Percentiles rank a stretch among this genome's conserved stretches.
phyloP scores from a whole-genome alignment of 2,888 invertebrate genomes.

The Deroplatys truncata region DNA sequence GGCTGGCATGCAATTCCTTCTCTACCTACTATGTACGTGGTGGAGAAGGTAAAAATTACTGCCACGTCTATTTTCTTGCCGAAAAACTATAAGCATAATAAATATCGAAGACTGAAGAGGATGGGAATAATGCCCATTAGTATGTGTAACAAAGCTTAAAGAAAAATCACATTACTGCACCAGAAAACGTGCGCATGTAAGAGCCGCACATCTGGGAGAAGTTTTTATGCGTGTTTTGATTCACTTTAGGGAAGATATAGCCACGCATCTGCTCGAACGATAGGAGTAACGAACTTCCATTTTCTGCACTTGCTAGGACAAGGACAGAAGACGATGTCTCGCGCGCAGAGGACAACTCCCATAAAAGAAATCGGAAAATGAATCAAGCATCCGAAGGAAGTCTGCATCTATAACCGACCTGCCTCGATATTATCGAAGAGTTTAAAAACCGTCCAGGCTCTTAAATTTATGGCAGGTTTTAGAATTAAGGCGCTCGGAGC shows the following conservation, averaged over 20 bases:
- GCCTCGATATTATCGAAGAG: slow-evolving; percentile 10
- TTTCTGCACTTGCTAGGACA: background rate
- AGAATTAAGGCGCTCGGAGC: background rate
- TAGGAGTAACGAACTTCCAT: background rate
- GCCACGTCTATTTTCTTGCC: too few relatives aligned
- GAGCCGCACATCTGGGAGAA: background rate
- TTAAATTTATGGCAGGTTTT: slow-evolving; percentile 18
- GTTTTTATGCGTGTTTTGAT: background rate
- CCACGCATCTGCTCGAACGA: background rate
- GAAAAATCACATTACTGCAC: too few relatives aligned
- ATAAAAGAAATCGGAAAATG: background rate
- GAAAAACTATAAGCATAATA: too few relatives aligned
- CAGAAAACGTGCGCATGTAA: background rate
- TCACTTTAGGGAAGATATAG: background rate
- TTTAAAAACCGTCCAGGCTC: slow-evolving; percentile 15
- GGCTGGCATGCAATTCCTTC: too few relatives aligned
- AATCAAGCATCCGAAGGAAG: background rate
- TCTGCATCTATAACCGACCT: background rate
- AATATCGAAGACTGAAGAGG: too few relatives aligned
- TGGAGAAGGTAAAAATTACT: too few relatives aligned
- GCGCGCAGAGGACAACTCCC: background rate
- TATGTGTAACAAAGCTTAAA: too few relatives aligned
- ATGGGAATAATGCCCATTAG: too few relatives aligned
- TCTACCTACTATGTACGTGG: too few relatives aligned
- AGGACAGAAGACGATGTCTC: background rate